These are phyloP conservation scores for Shargacucullia verbasci DNA, from an alignment of 2,888 invertebrate genomes.

Conservation along the genomic window DNA sequence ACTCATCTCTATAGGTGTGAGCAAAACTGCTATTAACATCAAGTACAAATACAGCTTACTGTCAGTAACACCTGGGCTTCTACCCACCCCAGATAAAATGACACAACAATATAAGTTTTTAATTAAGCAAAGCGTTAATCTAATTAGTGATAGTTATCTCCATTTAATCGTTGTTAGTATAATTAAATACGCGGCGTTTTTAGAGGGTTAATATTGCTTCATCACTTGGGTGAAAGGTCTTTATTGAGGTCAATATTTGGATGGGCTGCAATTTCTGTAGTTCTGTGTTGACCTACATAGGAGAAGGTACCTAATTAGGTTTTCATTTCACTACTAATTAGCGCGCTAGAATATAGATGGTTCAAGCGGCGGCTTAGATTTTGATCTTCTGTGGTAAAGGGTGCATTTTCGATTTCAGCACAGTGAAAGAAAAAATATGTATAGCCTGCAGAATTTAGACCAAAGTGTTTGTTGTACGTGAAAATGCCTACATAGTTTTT, in stretches of 20 bases:
- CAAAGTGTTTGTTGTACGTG: too few species aligned
- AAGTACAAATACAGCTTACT: not conserved
- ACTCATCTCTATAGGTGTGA: too few species aligned
- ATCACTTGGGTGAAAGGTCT: constrained; percentile 24
- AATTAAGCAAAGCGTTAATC: constrained; percentile 43
- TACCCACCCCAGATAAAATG: constrained; percentile 2
- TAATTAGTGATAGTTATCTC: constrained; percentile 51
- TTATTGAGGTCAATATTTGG: constrained; percentile 27
- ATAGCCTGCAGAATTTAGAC: too few species aligned
- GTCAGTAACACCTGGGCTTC: constrained; percentile 12
- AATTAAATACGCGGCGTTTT: constrained; percentile 40
- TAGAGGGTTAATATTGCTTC: constrained; percentile 39
- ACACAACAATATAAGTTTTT: constrained; percentile 36
- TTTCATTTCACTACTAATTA: too few species aligned
- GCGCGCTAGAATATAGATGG: too few species aligned
- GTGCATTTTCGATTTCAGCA: too few species aligned
- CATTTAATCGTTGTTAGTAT: constrained; percentile 48
- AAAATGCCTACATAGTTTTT: too few species aligned
- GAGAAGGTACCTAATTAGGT: too few species aligned
- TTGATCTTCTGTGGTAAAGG: too few species aligned
- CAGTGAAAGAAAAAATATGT: too few species aligned
- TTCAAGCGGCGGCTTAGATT: too few species aligned
- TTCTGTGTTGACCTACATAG: constrained; percentile 3
- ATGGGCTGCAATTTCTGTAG: constrained; percentile 19
- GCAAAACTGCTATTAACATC: too few species aligned